Percentiles rank a stretch among this genome's conserved stretches.
Conservation (phyloP, 2,888 invertebrate species). For the Copidosoma aretas region DNA sequence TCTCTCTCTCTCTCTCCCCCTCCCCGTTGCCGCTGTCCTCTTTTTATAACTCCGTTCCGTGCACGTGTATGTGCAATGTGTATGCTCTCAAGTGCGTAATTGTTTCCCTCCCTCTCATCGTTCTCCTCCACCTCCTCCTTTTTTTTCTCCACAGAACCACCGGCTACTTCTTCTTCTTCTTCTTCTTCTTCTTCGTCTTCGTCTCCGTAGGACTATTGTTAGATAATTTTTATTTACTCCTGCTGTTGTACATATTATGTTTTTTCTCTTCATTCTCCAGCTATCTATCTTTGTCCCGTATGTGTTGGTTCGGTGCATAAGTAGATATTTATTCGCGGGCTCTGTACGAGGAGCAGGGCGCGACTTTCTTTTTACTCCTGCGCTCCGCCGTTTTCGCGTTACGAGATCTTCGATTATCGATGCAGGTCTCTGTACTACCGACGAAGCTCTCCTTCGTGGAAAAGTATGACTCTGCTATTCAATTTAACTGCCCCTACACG, state of each 20-base stretch:
- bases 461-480: too few relatives aligned
- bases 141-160: too few relatives aligned
- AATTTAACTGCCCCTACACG: too few relatives aligned
- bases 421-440: background rate
- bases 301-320: too few relatives aligned
- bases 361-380: background rate
- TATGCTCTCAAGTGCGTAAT: conserved; percentile 13
- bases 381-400: background rate
- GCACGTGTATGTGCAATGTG: background rate
- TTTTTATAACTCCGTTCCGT: too few relatives aligned
- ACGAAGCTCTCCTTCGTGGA: background rate
- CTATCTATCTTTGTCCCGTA: too few relatives aligned
- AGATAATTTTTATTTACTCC: background rate
- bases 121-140: conserved; percentile 22
- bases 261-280: too few relatives aligned
- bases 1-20: too few relatives aligned
- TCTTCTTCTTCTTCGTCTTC: conserved; percentile 19
- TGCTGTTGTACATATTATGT: background rate
- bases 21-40: too few relatives aligned
- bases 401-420: conserved; percentile 1
- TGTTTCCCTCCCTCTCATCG: conserved; percentile 30
- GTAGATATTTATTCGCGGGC: too few relatives aligned
- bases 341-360: background rate
- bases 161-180: conserved; percentile 31
- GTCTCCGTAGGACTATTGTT: background rate